Percentiles rank a stretch among this genome's conserved stretches.
Conservation (phyloP, 1,140 invertebrate genomes). For the Ladona fulva region DNA sequence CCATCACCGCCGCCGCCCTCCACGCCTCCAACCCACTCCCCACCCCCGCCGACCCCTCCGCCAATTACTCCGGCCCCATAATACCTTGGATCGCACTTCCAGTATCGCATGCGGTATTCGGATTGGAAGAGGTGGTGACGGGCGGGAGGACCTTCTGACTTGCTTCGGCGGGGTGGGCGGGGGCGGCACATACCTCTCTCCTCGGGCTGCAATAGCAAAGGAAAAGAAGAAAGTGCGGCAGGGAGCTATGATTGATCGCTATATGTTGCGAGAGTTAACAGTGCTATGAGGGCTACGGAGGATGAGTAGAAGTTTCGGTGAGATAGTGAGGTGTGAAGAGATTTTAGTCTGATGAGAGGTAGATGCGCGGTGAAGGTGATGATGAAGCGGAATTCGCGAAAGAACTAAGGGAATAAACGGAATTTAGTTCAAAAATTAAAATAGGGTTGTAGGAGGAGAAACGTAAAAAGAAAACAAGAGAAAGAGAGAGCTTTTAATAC, state of each 20-base stretch:
- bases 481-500: too few species aligned
- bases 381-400: neutral
- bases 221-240: conserved; percentile 29
- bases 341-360: neutral
- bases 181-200: conserved; percentile 36
- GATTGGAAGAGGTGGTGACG: conserved; percentile 12
- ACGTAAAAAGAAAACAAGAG: too few species aligned
- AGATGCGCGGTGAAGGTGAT: neutral
- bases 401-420: too few species aligned
- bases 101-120: conserved; percentile 20
- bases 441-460: too few species aligned
- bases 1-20: neutral
- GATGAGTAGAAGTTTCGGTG: neutral
- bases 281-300: neutral
- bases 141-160: conserved; percentile 53
- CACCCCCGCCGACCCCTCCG: conserved; percentile 5
- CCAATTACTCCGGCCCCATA: neutral
- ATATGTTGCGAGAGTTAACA: too few species aligned
- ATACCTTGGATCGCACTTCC: conserved; percentile 16
- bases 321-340: neutral
- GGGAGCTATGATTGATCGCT: neutral
- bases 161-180: conserved; percentile 49
- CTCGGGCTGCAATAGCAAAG: conserved; percentile 39
- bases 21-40: conserved; percentile 20
- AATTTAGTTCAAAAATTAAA: too few species aligned